These are phyloP conservation scores for Lamproptera curius DNA, from an alignment of 2,888 invertebrate genomes.

Conservation along the genomic window DNA sequence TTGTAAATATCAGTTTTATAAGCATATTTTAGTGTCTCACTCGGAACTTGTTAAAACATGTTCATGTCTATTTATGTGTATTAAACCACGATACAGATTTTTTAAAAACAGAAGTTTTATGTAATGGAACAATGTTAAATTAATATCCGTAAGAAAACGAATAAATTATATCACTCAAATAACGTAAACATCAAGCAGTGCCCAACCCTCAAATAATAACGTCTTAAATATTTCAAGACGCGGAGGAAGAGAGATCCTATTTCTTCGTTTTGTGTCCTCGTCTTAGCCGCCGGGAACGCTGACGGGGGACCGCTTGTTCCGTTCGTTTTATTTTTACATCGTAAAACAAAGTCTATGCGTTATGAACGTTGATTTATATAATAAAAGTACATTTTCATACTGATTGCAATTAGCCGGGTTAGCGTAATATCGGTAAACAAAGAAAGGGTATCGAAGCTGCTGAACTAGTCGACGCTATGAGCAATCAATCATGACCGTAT, in stretches of 20 bases:
- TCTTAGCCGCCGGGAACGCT: conserved; percentile 50
- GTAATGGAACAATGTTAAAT: too few relatives aligned
- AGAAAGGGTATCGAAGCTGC: conserved; percentile 1
- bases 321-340: conserved; percentile 52
- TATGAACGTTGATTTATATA: conserved; percentile 56
- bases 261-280: conserved; percentile 63
- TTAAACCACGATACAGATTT: too few relatives aligned
- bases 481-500: conserved; percentile 67
- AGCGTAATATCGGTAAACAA: background rate
- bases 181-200: conserved; percentile 52
- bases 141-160: too few relatives aligned
- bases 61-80: too few relatives aligned
- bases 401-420: conserved; percentile 6
- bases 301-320: conserved; percentile 43
- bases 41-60: too few relatives aligned
- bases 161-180: too few relatives aligned
- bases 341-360: conserved; percentile 52
- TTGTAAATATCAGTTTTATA: too few relatives aligned
- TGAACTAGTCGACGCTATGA: conserved; percentile 31
- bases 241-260: conserved; percentile 48
- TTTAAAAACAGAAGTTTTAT: too few relatives aligned
- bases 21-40: too few relatives aligned
- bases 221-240: conserved; percentile 55
- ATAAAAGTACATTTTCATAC: conserved; percentile 34
- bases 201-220: conserved; percentile 52